Evolutionary conservation across 2,113 vertebrate genomes (phyloP).

Genomic region (Amia ocellicauda): DNA sequence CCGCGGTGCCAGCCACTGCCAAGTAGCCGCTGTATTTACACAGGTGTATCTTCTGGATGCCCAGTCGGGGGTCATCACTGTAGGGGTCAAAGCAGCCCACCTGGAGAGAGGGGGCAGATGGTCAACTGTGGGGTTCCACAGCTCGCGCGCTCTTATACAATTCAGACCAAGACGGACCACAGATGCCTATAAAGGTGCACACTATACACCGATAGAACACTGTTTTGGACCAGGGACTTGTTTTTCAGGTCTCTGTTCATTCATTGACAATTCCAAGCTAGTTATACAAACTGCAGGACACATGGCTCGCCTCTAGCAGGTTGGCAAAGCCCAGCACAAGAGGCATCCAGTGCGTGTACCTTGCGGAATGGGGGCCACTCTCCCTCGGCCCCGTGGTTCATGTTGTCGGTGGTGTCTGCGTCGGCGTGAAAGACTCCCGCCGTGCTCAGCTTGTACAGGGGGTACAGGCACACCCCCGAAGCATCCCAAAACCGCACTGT

Average conservation of each 20-base stretch:
- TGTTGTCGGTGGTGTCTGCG: slow-evolving; percentile 82
- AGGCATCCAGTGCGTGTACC: slow-evolving; percentile 56
- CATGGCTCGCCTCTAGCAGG: no score
- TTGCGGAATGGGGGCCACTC: slow-evolving; percentile 96
- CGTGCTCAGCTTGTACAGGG: slow-evolving; percentile 91
- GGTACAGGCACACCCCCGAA: slow-evolving; percentile 86
- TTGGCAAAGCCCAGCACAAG: no score
- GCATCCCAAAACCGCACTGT: slow-evolving; percentile 95
- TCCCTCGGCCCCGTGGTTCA: slow-evolving; percentile 80
- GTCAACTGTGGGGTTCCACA: no score
- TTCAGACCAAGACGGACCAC: no score
- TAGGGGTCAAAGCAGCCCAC: slow-evolving; percentile 97
- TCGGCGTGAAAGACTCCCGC: slow-evolving; percentile 86
- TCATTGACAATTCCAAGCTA: no score
- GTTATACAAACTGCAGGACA: no score
- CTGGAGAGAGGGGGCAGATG: slow-evolving; percentile 46
- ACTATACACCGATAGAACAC: no score
- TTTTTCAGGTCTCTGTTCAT: no score
- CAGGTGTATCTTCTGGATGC: slow-evolving; percentile 95
- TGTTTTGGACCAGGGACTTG: no score
- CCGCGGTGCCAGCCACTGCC: slow-evolving; percentile 90
- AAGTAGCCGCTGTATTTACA: slow-evolving; percentile 97
- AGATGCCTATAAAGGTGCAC: no score
- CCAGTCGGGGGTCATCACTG: slow-evolving; percentile 93
- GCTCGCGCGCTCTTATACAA: no score